Base-by-base conservation (phyloP, 2,797 vertebrate species). In the Delichon dasypus region DNA sequence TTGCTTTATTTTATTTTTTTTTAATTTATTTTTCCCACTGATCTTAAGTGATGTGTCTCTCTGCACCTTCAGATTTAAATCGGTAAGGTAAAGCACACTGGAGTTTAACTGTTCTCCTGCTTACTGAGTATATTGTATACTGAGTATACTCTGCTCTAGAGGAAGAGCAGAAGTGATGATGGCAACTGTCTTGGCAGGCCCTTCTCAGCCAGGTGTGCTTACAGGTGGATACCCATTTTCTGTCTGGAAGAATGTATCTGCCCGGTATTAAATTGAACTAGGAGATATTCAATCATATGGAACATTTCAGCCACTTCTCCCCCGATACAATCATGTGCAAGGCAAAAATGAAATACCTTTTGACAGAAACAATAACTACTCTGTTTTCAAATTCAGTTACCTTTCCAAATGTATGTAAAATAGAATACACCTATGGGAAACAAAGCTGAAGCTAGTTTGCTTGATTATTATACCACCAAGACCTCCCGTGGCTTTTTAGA, bases 131-230 rank as follows among this genome's bases (percentile, higher is more conserved):
- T 45, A 5, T 15, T 36, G 18, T 65, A 9, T 51, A n/a, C 38
- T 85, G 66, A 61, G 18, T 58, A 10, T 48, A 7, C 20, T n/a
- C 25, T 54, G 21, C 34, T 85, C 50, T 83, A 61, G 89, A 61
- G 21, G 44, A 25, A 82, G 66, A 85, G 45, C 36, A 81, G 8
- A 89, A 91, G 36, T 1, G 0, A 32, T 55, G 60, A n/a, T 79
- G 45, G 92, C 66, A 92, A 19, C 29, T 70, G 19, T 42, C 32
- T 88, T 92, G 85, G 90, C 89, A 89, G 79, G 34, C 38, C 36
- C 84, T 60, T 81, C 47, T 55, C 45, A 93, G 54, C 26, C 85
- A 92, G 85, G 36, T 88, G 82, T 84, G 73, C 34, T 77, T 82
- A 57, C 48, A 65, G 34, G 64, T 82, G 86, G 65, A 68, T 88